Base-by-base conservation (phyloP, 2,888 invertebrate species). In the Drosophila kanekoi region DNA sequence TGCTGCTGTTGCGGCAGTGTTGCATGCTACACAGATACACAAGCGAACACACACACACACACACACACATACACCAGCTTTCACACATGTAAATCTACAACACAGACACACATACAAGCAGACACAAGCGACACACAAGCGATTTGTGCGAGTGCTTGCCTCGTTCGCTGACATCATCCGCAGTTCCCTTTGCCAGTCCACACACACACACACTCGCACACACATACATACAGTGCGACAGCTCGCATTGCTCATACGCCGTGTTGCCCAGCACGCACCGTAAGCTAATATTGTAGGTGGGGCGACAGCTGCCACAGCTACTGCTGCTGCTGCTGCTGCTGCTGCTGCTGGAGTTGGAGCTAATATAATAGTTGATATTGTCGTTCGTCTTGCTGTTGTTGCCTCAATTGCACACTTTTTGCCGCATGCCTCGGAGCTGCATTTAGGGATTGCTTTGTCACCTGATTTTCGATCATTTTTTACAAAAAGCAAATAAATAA, bases 141-240 rank as follows among this genome's bases (percentile, higher is more conserved):
- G 52, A 53, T 63, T 64, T 69, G 47, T 57, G 32, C 45, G 40
- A 56, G 47, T 54, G 47, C 56, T 56, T 53, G 77, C 64, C 60
- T 68, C 80, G 86, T 72, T 84, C 84, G 89, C 83, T 83, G 83
- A 83, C 83, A 83, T 83, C 83, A 83, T 83, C 89, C 78, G 78
- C 77, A 66, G 72, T 79, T 65, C 68, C 59, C 68, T 61, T 72
- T 63, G 60, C 49, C 52, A 62, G 44, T 44, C 49, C 48, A 56
- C 10, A 41, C 13, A 54, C 23, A 23, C 13, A 53, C 18, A 49
- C 16, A 54, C 6, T 38, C 37, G 61, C 38, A 43, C 13, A 53
- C 13, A 45, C 35, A 41, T 10, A 33, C 20, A 40, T 10, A 54
- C 45, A 44, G 14, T 18, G 58, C 61, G 66, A 62, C 58, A 66